Evolutionary conservation across 2,888 invertebrate genomes (phyloP).

Genomic region (Sesia bembeciformis): DNA sequence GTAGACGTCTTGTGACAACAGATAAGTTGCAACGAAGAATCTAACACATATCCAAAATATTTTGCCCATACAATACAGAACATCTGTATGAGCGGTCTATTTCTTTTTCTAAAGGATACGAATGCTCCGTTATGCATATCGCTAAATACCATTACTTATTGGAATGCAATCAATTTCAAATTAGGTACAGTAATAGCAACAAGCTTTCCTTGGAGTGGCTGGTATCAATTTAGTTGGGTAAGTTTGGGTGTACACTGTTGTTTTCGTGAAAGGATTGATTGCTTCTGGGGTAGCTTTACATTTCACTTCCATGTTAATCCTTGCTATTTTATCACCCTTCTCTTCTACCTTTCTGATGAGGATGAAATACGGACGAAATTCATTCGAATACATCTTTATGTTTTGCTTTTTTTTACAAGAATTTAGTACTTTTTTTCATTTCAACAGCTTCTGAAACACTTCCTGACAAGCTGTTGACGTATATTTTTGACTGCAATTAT

Average conservation of each 20-base stretch:
- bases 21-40: slow-evolving; percentile 29
- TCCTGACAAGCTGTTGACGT: too few relatives aligned
- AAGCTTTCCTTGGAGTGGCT: slow-evolving; percentile 47
- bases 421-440: too few relatives aligned
- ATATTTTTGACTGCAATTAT: too few relatives aligned
- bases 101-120: slow-evolving; percentile 13
- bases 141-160: not conserved
- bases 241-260: slow-evolving; percentile 47
- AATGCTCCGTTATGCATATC: slow-evolving; percentile 20
- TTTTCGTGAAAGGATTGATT: slow-evolving; percentile 49
- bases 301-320: slow-evolving; percentile 58
- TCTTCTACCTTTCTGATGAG: slow-evolving; percentile 56
- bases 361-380: slow-evolving; percentile 55
- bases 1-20: slow-evolving; percentile 36
- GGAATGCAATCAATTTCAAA: not conserved
- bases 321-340: slow-evolving; percentile 55
- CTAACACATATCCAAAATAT: slow-evolving; percentile 30
- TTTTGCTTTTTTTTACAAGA: slow-evolving; percentile 1
- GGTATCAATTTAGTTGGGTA: slow-evolving; percentile 51
- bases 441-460: too few relatives aligned
- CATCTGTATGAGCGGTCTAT: slow-evolving; percentile 25
- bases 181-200: slow-evolving; percentile 41
- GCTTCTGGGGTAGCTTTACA: slow-evolving; percentile 28
- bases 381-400: slow-evolving; percentile 42
- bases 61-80: slow-evolving; percentile 34